A percentile compares a stretch with the other conserved stretches of the same genome.
Conservation (phyloP, 2,797 vertebrate species). For the Crenuchus spilurus region DNA sequence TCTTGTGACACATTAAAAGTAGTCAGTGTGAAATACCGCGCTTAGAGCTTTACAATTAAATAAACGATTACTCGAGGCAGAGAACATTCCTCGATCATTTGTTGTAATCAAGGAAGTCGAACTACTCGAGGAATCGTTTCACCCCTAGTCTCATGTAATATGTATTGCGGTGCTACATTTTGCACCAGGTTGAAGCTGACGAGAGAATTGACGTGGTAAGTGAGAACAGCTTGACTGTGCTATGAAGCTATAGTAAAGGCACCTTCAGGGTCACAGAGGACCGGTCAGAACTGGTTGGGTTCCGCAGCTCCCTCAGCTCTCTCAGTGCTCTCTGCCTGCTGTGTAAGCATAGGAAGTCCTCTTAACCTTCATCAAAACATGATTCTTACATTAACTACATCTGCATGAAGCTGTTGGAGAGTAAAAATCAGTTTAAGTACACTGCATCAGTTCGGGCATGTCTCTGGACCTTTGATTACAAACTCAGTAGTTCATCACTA, state of each 20-base stretch:
- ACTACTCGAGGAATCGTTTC: too few relatives aligned
- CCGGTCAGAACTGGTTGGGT: slow-evolving; percentile 49
- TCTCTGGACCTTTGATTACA: neutral
- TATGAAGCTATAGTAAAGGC: slow-evolving; percentile 13
- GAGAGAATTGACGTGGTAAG: slow-evolving; percentile 1
- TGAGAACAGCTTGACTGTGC: slow-evolving; percentile 5
- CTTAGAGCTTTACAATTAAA: too few relatives aligned
- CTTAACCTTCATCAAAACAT: neutral
- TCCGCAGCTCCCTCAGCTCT: slow-evolving; percentile 25
- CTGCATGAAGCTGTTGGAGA: neutral
- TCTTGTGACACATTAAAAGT: too few relatives aligned
- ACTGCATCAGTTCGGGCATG: neutral
- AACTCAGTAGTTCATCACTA: neutral
- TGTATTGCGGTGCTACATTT: too few relatives aligned
- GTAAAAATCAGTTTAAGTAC: too few relatives aligned
- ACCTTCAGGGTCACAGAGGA: slow-evolving; percentile 23
- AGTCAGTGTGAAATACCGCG: too few relatives aligned
- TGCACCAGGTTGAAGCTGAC: neutral
- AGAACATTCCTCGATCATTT: too few relatives aligned
- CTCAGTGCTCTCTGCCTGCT: slow-evolving; percentile 13
- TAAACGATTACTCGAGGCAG: too few relatives aligned
- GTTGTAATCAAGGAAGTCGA: too few relatives aligned
- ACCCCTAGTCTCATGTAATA: too few relatives aligned
- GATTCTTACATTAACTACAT: neutral
- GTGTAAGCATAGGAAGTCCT: neutral